These are phyloP conservation scores for Polyommatus iphigenia DNA, from an alignment of 2,888 invertebrate species.

Conservation along the genomic window DNA sequence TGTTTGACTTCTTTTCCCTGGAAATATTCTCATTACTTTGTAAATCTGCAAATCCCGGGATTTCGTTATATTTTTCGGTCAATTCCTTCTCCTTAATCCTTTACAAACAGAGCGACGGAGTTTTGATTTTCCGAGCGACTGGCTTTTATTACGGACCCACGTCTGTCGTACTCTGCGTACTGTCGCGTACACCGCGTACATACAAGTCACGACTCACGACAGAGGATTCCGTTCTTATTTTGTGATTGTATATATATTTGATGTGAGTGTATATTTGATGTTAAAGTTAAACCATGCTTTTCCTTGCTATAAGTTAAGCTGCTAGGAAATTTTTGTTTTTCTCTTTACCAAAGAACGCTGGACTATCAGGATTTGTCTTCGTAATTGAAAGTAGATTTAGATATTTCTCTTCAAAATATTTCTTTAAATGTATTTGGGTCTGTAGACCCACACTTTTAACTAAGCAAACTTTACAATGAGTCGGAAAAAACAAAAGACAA, in stretches of 20 bases:
- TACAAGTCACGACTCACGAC: neutral
- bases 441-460: too few relatives aligned
- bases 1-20: neutral
- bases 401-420: neutral
- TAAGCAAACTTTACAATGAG: neutral
- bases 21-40: neutral
- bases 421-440: neutral
- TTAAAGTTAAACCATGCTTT: too few relatives aligned
- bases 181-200: neutral
- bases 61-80: conserved; percentile 3
- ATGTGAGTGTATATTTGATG: neutral
- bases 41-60: conserved; percentile 1
- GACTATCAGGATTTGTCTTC: neutral
- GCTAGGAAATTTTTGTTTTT: neutral
- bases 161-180: neutral
- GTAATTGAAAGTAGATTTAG: neutral
- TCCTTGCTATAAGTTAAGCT: too few relatives aligned
- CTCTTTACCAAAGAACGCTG: neutral
- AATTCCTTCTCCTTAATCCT: conserved; percentile 5
- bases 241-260: neutral
- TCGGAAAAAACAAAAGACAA: conserved; percentile 2
- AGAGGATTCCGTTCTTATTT: neutral
- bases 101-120: neutral
- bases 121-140: conserved; percentile 19
- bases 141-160: neutral